These are phyloP conservation scores for Rotaria sp. DNA, from an alignment of 2,888 invertebrate genomes.

Conservation along the genomic window DNA sequence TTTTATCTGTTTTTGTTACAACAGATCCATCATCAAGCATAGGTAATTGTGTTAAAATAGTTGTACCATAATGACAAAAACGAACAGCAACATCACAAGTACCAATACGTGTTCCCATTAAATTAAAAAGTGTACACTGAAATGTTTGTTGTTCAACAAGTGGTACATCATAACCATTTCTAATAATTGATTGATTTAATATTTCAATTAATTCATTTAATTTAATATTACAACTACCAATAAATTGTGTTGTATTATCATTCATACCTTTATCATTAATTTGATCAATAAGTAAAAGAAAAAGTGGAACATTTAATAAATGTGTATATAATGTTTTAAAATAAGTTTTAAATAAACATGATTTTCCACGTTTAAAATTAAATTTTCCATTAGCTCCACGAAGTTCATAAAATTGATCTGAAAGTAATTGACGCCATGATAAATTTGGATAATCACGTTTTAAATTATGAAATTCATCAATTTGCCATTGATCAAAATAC, in stretches of 20 bases:
- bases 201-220: conserved; percentile 33
- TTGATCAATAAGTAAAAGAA: conserved; percentile 36
- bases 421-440: not conserved
- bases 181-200: not conserved
- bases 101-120: conserved; percentile 36
- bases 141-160: conserved; percentile 27
- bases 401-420: conserved; percentile 34
- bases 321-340: conserved; percentile 30
- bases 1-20: not conserved
- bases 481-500: conserved; percentile 33
- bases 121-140: conserved; percentile 7
- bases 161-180: conserved; percentile 24
- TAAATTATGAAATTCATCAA: conserved; percentile 21
- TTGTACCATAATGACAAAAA: conserved; percentile 36
- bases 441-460: conserved; percentile 6
- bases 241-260: conserved; percentile 10
- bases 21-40: not conserved
- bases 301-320: conserved; percentile 35
- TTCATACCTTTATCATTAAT: not conserved
- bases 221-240: conserved; percentile 34
- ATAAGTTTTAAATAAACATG: conserved; percentile 36
- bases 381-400: conserved; percentile 30
- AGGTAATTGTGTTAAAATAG: conserved; percentile 32
- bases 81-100: conserved; percentile 33
- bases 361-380: conserved; percentile 36